A percentile compares a stretch with the other conserved stretches of the same genome.
Conservation (phyloP, 2,888 invertebrate genomes). For the Ormyrus nitidulus region DNA sequence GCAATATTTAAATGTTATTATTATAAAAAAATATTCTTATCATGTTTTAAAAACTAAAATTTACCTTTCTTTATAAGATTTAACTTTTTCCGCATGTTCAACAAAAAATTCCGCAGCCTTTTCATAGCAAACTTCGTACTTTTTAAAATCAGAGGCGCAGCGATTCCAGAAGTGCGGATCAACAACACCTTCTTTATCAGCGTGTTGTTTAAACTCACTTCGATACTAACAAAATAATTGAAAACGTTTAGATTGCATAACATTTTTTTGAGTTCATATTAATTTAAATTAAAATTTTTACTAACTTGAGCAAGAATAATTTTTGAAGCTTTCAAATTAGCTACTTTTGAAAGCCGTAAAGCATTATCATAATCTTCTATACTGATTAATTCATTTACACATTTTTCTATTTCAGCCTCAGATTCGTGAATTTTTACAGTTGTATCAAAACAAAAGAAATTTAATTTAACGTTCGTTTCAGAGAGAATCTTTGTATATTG, state of each 20-base stretch:
- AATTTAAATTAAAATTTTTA: background rate
- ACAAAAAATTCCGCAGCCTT: slow-evolving; percentile 82
- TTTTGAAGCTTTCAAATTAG: slow-evolving; percentile 64
- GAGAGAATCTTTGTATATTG: slow-evolving; percentile 79
- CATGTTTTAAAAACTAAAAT: too few species aligned
- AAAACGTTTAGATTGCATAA: background rate
- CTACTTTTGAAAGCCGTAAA: slow-evolving; percentile 78
- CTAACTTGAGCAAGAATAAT: slow-evolving; percentile 70
- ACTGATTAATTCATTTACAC: slow-evolving; percentile 77
- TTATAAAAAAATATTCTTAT: too few species aligned
- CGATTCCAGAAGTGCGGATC: slow-evolving; percentile 77
- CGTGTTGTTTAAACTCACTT: slow-evolving; percentile 74
- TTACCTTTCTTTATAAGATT: slow-evolving; percentile 68
- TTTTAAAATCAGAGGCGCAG: slow-evolving; percentile 81
- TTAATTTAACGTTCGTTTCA: slow-evolving; percentile 77
- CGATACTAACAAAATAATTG: slow-evolving; percentile 62
- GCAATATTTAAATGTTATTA: background rate
- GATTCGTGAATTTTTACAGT: slow-evolving; percentile 76
- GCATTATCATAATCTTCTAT: slow-evolving; percentile 79
- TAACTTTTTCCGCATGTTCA: slow-evolving; percentile 77
- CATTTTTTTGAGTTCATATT: background rate
- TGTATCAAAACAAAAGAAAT: slow-evolving; percentile 77
- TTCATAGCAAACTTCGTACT: slow-evolving; percentile 79
- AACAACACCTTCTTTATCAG: slow-evolving; percentile 70
- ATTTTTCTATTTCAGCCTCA: slow-evolving; percentile 77